These are phyloP conservation scores for Thalassarche chlororhynchos DNA, from an alignment of 2,113 vertebrate genomes.

Conservation along the genomic window DNA sequence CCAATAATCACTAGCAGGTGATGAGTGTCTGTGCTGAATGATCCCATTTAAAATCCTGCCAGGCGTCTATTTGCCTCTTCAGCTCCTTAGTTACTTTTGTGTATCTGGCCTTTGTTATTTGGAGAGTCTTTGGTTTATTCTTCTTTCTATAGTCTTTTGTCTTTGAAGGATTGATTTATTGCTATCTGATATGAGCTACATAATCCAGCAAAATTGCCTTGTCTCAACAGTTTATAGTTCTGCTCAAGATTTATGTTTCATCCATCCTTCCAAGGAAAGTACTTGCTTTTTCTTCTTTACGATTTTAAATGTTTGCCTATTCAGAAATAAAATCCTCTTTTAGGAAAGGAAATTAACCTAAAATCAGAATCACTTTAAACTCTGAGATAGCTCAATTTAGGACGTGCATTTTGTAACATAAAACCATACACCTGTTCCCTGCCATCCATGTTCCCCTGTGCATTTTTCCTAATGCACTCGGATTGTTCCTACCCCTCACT, in stretches of 20 bases:
- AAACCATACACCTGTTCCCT: neutral
- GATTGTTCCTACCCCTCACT: neutral
- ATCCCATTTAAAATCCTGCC: conserved; percentile 60
- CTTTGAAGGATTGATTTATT: conserved; percentile 63
- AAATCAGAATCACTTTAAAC: neutral
- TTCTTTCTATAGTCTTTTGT: conserved; percentile 50
- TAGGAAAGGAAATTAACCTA: neutral
- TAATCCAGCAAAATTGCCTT: conserved; percentile 58
- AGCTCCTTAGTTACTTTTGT: conserved; percentile 63
- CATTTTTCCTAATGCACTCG: neutral
- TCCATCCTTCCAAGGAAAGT: neutral
- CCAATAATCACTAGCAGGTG: conserved; percentile 24
- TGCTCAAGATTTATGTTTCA: conserved; percentile 44
- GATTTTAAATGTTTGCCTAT: neutral
- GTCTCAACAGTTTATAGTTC: conserved; percentile 40
- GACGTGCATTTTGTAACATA: neutral
- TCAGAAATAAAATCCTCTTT: conserved; percentile 5
- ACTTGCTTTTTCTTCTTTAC: neutral
- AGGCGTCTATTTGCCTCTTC: conserved; percentile 50
- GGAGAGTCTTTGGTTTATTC: conserved; percentile 55
- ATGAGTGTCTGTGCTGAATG: conserved; percentile 35
- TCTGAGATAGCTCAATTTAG: neutral
- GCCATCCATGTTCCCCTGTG: neutral
- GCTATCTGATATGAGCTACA: conserved; percentile 62
- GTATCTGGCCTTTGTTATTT: conserved; percentile 59